Percentiles rank a stretch among this genome's conserved stretches.
phyloP scores from a whole-genome alignment of 2,113 vertebrate species.

The Rhinolophus ferrumequinum region DNA sequence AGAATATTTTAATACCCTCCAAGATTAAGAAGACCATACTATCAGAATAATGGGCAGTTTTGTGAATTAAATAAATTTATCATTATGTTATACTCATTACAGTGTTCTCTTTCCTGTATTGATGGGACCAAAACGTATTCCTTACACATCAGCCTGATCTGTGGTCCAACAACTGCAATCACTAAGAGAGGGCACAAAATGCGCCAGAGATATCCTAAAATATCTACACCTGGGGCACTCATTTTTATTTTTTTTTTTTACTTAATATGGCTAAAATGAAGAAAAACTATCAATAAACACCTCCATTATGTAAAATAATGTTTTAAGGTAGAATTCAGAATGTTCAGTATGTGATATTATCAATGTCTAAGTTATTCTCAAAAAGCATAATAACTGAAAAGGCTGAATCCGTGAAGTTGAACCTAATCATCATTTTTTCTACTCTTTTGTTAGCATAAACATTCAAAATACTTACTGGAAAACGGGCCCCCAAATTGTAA shows the following conservation, averaged over 20 bases:
- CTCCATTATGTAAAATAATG: conserved; percentile 3
- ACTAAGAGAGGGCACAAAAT: not conserved
- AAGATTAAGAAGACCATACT: conserved; percentile 3
- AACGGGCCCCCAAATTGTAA: not conserved
- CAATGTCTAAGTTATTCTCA: not conserved
- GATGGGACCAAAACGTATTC: not conserved
- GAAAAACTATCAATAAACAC: not conserved
- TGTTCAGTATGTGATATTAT: not conserved
- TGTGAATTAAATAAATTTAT: conserved; percentile 44
- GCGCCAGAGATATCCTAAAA: not conserved
- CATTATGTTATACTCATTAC: conserved; percentile 10
- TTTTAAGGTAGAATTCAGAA: conserved; percentile 12
- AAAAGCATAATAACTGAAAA: not conserved
- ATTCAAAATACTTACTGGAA: conserved; percentile 9
- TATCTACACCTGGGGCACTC: not conserved
- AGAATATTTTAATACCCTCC: conserved; percentile 30
- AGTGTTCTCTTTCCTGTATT: not conserved
- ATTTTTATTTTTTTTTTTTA: not conserved
- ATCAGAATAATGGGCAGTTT: conserved; percentile 32
- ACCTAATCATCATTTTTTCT: not conserved
- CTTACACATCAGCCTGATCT: not conserved
- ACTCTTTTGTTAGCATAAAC: not conserved
- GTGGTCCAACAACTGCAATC: not conserved
- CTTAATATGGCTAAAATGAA: not conserved
- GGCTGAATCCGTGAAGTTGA: not conserved